Conservation (phyloP, 1,140 invertebrate species). For the Musca vetustissima region DNA sequence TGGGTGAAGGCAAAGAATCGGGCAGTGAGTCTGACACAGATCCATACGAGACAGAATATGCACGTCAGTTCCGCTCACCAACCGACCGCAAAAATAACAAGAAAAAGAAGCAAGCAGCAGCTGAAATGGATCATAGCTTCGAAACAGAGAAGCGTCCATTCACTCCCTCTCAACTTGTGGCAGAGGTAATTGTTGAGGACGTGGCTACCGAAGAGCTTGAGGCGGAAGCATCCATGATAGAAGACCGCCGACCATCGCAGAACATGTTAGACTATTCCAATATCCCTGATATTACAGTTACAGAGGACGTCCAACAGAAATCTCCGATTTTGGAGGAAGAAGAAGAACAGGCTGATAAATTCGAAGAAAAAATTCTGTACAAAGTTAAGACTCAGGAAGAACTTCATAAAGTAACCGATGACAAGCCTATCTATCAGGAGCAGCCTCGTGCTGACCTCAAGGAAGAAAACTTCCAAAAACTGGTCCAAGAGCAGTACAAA, state of each 20-base stretch:
- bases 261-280: constrained; percentile 56
- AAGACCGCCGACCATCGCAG: constrained; percentile 50
- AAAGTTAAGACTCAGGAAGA: constrained; percentile 52
- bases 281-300: constrained; percentile 71
- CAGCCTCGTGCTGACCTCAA: constrained; percentile 40
- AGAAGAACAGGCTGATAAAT: constrained; percentile 37
- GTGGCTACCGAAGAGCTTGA: constrained; percentile 60
- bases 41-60: constrained; percentile 54
- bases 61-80: constrained; percentile 49
- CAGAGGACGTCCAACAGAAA: constrained; percentile 60
- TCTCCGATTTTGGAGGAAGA: constrained; percentile 46
- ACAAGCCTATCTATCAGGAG: constrained; percentile 34
- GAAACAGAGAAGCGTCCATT: constrained; percentile 51
- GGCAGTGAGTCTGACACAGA: constrained; percentile 54
- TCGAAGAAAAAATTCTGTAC: constrained; percentile 46
- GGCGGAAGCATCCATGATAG: constrained; percentile 56
- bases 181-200: constrained; percentile 61
- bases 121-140: constrained; percentile 49
- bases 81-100: constrained; percentile 49
- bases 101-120: constrained; percentile 41
- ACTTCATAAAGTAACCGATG: constrained; percentile 45
- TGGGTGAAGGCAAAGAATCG: constrained; percentile 48
- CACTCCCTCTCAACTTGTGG: constrained; percentile 50
- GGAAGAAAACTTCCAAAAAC: constrained; percentile 51
- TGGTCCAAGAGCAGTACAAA: constrained; percentile 51